These are phyloP conservation scores for Edolisoma coerulescens DNA, from an alignment of 2,113 vertebrate species.

Conservation along the genomic window DNA sequence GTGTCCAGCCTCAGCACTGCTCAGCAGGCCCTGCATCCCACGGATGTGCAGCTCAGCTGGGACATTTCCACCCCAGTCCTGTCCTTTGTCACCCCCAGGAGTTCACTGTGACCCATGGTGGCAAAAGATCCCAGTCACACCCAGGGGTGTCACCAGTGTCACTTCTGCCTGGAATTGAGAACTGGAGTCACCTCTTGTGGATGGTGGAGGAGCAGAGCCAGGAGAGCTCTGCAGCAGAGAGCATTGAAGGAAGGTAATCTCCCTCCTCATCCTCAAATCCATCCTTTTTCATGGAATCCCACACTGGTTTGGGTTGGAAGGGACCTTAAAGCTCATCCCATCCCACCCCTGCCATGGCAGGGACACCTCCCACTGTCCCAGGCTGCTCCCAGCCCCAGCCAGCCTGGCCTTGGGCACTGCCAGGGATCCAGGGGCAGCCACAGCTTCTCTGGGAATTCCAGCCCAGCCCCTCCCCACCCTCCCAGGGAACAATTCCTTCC, in stretches of 20 bases:
- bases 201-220: not conserved
- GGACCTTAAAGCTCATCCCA: not conserved
- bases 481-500: no score
- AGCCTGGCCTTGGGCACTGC: not conserved
- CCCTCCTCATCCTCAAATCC: not conserved
- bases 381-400: not conserved
- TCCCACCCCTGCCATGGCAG: not conserved
- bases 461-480: not conserved
- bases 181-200: not conserved
- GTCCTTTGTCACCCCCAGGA: not conserved
- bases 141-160: not conserved
- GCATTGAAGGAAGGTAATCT: not conserved
- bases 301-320: not conserved
- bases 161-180: not conserved
- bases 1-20: not conserved
- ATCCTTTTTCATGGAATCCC: not conserved
- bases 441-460: not conserved
- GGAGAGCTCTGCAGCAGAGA: not conserved
- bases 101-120: not conserved
- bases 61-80: not conserved
- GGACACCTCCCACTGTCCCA: not conserved
- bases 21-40: not conserved
- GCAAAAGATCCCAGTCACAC: not conserved
- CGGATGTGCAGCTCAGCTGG: not conserved
- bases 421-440: not conserved